Percentiles rank a stretch among this genome's conserved stretches.
Evolutionary conservation across 2,888 invertebrate species (phyloP).

Genomic region (Eilema griseolum): DNA sequence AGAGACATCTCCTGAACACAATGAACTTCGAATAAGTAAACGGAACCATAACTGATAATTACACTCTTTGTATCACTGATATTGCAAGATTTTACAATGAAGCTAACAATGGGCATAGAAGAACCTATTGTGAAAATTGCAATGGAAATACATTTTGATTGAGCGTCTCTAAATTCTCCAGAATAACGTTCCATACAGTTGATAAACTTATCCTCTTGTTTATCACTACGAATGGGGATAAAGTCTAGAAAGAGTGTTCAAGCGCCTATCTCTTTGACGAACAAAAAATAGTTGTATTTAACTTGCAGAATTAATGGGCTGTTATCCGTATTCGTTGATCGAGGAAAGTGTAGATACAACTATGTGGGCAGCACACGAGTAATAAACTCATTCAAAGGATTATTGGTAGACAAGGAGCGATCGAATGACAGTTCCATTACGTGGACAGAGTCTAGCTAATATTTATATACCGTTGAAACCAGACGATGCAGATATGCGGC

Average conservation of each 20-base stretch:
- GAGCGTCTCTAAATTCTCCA: slow-evolving; percentile 49
- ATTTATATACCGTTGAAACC: slow-evolving; percentile 67
- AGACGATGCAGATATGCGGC: slow-evolving; percentile 69
- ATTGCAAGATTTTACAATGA: slow-evolving; percentile 73
- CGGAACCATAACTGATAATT: slow-evolving; percentile 83
- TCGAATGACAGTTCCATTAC: slow-evolving; percentile 82
- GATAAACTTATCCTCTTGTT: slow-evolving; percentile 39
- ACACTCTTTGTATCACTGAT: slow-evolving; percentile 78
- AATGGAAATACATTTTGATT: slow-evolving; percentile 67
- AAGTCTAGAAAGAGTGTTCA: slow-evolving; percentile 31
- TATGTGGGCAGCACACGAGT: slow-evolving; percentile 57
- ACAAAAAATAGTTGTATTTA: slow-evolving; percentile 53
- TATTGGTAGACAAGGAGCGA: slow-evolving; percentile 73
- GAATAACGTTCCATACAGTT: slow-evolving; percentile 27
- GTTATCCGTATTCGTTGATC: slow-evolving; percentile 60
- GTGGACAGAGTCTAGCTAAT: slow-evolving; percentile 67
- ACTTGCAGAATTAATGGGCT: slow-evolving; percentile 61
- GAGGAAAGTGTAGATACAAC: slow-evolving; percentile 61
- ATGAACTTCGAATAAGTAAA: slow-evolving; percentile 74
- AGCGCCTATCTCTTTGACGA: slow-evolving; percentile 15
- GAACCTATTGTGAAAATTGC: slow-evolving; percentile 62
- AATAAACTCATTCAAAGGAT: slow-evolving; percentile 81
- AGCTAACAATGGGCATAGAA: slow-evolving; percentile 64
- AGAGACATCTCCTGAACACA: slow-evolving; percentile 79
- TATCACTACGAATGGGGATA: slow-evolving; percentile 26